Percentiles rank a stretch among this genome's conserved stretches.
Conservation (phyloP, 2,888 invertebrate species). For the Erynnis tages region DNA sequence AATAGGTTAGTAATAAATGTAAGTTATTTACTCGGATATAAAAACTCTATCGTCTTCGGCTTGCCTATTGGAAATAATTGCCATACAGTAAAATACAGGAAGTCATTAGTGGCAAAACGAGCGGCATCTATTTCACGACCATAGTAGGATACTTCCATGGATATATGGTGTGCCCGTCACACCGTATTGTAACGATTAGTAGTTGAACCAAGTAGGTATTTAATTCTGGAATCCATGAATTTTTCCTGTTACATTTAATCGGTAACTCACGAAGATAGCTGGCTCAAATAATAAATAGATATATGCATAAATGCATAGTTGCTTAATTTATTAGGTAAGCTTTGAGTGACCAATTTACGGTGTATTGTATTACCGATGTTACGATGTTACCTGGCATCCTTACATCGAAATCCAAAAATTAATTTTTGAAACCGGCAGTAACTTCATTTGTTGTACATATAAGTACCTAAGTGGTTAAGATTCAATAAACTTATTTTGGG, state of each 20-base stretch:
- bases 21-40: constrained; percentile 31
- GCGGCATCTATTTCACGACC: constrained; percentile 71
- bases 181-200: constrained; percentile 41
- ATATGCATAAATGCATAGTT: too few relatives aligned
- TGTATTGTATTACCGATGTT: too few relatives aligned
- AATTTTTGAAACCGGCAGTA: too few relatives aligned
- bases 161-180: constrained; percentile 43
- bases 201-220: not conserved
- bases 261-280: too few relatives aligned
- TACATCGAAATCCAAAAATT: too few relatives aligned
- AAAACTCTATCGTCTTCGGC: constrained; percentile 51
- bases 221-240: not conserved
- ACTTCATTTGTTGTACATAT: too few relatives aligned
- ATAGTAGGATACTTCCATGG: constrained; percentile 45
- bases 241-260: not conserved
- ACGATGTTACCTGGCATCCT: too few relatives aligned
- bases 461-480: too few relatives aligned
- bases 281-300: too few relatives aligned
- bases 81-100: constrained; percentile 75
- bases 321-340: too few relatives aligned
- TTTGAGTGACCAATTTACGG: too few relatives aligned
- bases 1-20: constrained; percentile 25
- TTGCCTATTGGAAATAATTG: constrained; percentile 74
- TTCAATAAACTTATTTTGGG: too few relatives aligned
- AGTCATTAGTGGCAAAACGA: constrained; percentile 76